Percentiles rank a stretch among this genome's conserved stretches.
These are phyloP conservation scores for Amorpha juglandis DNA, from an alignment of 2,888 invertebrate species.

Conservation along the genomic window DNA sequence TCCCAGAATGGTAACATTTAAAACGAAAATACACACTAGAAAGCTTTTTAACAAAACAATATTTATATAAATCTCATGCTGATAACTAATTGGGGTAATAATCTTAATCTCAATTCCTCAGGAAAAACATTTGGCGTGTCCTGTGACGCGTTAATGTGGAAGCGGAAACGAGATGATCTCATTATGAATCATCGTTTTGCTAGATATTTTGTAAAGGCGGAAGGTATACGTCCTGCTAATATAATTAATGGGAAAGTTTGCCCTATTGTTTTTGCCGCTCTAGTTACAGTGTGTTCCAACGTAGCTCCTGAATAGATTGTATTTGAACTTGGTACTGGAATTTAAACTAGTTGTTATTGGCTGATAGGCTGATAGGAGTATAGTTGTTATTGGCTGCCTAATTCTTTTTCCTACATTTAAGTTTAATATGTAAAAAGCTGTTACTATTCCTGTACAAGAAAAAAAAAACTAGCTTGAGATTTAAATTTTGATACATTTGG, in stretches of 20 bases:
- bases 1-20: too few relatives aligned
- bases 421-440: too few relatives aligned
- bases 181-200: constrained; percentile 23
- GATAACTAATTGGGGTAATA: neutral
- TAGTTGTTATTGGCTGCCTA: too few relatives aligned
- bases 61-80: neutral
- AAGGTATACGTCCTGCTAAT: constrained; percentile 18
- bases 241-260: constrained; percentile 21
- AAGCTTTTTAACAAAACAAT: too few relatives aligned
- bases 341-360: too few relatives aligned
- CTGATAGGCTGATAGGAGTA: too few relatives aligned
- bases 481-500: too few relatives aligned
- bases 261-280: constrained; percentile 14
- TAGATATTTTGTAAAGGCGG: constrained; percentile 19
- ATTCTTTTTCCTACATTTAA: too few relatives aligned
- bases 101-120: neutral
- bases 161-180: constrained; percentile 16
- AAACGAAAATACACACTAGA: too few relatives aligned
- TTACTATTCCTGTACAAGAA: too few relatives aligned
- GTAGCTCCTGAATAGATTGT: neutral
- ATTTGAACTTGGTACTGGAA: neutral
- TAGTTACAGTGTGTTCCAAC: constrained; percentile 5
- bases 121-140: constrained; percentile 12
- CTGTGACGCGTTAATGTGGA: constrained; percentile 12
- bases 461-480: too few relatives aligned